phyloP scores from a whole-genome alignment of 2,888 invertebrate species.

The Syrista parreyssii region DNA sequence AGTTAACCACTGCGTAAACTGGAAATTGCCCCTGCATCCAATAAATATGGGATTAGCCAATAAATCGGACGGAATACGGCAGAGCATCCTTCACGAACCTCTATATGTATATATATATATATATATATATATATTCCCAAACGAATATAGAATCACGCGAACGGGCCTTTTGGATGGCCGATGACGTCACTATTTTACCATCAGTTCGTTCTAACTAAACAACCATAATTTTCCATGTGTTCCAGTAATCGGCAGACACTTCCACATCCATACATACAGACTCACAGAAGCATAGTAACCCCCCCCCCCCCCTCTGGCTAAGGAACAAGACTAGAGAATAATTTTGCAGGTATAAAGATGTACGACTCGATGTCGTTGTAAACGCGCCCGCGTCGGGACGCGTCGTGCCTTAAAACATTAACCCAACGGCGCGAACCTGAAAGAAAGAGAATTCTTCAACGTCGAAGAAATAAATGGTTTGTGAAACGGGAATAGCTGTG shows the following conservation, averaged over 20 bases:
- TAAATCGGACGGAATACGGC: slow-evolving; percentile 46
- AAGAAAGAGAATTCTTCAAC: slow-evolving; percentile 49
- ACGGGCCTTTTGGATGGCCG: neutral
- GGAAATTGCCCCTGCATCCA: slow-evolving; percentile 47
- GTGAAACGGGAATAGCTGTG: slow-evolving; percentile 33
- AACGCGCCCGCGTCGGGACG: neutral
- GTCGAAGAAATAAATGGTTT: slow-evolving; percentile 48
- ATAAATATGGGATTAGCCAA: slow-evolving; percentile 52
- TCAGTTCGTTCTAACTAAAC: neutral
- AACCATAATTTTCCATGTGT: neutral
- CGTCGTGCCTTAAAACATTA: slow-evolving; percentile 27
- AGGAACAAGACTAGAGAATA: neutral
- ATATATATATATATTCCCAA: neutral
- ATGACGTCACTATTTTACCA: neutral
- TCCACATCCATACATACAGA: neutral
- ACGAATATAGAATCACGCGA: neutral
- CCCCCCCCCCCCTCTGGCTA: too few relatives aligned
- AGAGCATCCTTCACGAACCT: slow-evolving; percentile 22
- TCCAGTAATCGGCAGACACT: neutral
- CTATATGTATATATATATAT: neutral
- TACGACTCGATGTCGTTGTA: neutral
- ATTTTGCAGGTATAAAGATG: neutral
- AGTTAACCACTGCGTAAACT: slow-evolving; percentile 45
- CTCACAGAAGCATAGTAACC: accelerated
- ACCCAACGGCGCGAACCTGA: slow-evolving; percentile 26